Percentiles rank a stretch among this genome's conserved stretches.
These are phyloP conservation scores for Oxystoma pomonae DNA, from an alignment of 2,888 invertebrate genomes.

Conservation along the genomic window DNA sequence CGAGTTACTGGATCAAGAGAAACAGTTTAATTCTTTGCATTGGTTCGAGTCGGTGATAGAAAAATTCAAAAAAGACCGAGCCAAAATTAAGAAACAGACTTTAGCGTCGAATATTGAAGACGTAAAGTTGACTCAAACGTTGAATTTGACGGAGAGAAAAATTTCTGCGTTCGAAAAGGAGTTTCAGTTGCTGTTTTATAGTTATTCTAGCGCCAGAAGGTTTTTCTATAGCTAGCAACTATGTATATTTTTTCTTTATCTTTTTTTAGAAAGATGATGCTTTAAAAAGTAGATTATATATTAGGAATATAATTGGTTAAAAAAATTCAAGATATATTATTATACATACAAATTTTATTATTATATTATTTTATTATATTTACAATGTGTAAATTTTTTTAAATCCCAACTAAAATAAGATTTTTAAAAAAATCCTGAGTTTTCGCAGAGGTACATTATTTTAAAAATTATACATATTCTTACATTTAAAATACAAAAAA, in stretches of 20 bases:
- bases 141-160: conserved; percentile 83
- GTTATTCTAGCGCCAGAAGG: conserved; percentile 89
- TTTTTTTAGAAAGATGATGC: no score
- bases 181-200: conserved; percentile 86
- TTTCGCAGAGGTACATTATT: no score
- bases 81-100: conserved; percentile 52
- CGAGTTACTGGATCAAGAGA: conserved; percentile 79
- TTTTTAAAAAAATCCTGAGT: no score
- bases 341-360: no score
- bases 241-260: conserved; percentile 16
- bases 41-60: conserved; percentile 89
- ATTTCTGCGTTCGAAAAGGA: conserved; percentile 73
- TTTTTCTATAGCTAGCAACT: conserved; percentile 61
- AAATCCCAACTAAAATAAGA: no score
- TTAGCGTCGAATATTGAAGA: conserved; percentile 59
- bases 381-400: no score
- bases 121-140: conserved; percentile 87
- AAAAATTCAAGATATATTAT: no score
- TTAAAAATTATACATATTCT: no score
- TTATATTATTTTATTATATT: no score
- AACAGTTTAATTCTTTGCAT: conserved; percentile 85
- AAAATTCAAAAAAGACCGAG: conserved; percentile 64
- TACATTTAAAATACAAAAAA: no score
- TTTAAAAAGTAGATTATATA: no score
- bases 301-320: no score